Evolutionary conservation across 2,113 vertebrate species (phyloP), one percentile per base, ranked within the genome.

Genomic region (Salminus brasiliensis): DNA sequence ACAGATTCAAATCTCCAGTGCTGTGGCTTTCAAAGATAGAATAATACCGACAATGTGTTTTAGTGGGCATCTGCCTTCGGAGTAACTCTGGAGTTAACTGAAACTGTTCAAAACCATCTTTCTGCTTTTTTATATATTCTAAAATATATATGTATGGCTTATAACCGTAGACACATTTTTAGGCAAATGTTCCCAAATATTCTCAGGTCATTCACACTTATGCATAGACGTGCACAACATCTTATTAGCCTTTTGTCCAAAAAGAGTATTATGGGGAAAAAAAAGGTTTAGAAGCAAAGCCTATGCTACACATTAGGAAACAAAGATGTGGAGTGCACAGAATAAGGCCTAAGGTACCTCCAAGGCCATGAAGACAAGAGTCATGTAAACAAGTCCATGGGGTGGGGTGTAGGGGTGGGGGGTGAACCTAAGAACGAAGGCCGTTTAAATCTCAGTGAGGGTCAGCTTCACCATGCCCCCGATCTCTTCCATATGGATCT

Each of bases 391-490:
- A 86, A 74, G 81, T 83, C 82, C 66, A 59, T 36, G 53, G 57
- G 29, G 45, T 79, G 23, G 8, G 67, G n/a, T n/a, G n/a, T n/a
- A n/a, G n/a, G n/a, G n/a, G n/a, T n/a, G n/a, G n/a, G n/a, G n/a
- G 23, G 21, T 39, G 53, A 32, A 55, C 39, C 52, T 12, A 7
- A 55, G 34, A 18, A 41, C 27, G 9, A 39, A 73, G 9, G 41
- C 30, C 62, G 55, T 84, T 95, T 90, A 99, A 87, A 99, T 99
- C 88, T 99, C 98, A 0, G 97, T 98, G 52, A 99, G 95, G 18
- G 95, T 99, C 87, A 99, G 97, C 78, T 96, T 98, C 88, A 95
- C 96, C 18, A 94, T 91, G 66, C 95, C 96, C 25, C 93, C 96
- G 5, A 88, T 77, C 81, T 99, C 97, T 81, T 99, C 98, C 69